These are phyloP conservation scores for Prunella himalayana DNA, from an alignment of 2,113 vertebrate genomes.

Conservation along the genomic window DNA sequence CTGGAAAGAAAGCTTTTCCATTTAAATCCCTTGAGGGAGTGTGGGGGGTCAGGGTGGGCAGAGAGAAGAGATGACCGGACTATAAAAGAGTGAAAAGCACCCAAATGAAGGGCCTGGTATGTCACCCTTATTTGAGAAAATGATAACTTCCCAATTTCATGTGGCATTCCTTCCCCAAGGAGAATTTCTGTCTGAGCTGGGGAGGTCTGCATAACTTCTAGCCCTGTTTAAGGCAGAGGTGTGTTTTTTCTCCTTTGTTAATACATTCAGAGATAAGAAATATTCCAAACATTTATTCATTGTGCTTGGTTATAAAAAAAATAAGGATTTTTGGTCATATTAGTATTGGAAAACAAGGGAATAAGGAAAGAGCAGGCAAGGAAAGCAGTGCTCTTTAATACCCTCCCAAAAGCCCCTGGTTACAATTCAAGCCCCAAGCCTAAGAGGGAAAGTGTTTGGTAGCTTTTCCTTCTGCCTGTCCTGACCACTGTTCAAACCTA, in stretches of 20 bases:
- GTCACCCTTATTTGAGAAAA: background rate
- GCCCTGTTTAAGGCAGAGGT: background rate
- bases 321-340: background rate
- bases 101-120: background rate
- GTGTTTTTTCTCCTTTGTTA: background rate
- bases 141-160: background rate
- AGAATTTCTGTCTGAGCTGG: background rate
- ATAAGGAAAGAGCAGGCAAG: background rate
- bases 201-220: background rate
- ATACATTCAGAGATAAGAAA: background rate
- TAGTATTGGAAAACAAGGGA: background rate
- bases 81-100: background rate
- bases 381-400: background rate
- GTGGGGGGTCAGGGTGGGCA: background rate
- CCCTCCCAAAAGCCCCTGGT: background rate
- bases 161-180: background rate
- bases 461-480: background rate
- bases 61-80: background rate
- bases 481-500: background rate
- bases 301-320: background rate
- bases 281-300: background rate
- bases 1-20: background rate
- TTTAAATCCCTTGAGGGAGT: background rate
- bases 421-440: background rate
- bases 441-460: background rate